Base-by-base conservation (phyloP, 2,888 invertebrate species). In the Stramonita haemastoma region DNA sequence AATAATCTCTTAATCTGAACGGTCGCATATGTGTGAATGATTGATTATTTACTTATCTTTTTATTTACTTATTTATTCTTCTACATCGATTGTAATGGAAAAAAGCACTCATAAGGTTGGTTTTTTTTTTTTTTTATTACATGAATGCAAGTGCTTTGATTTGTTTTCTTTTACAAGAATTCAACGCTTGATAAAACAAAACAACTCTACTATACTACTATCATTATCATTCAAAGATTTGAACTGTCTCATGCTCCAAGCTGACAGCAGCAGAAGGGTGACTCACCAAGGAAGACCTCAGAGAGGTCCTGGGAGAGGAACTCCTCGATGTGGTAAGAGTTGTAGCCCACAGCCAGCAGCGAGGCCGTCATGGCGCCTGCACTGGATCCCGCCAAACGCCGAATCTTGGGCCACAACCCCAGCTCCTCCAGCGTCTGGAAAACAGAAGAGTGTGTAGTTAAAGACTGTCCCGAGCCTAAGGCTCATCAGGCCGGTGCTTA, bases 351-450 rank as follows among this genome's bases (percentile, higher is more conserved):
- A 22, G 94, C 93, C 13, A 95, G 91, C 11, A 94, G 92, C 0
- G 94, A 91, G 0, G 94, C 94, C 0, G 94, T 93, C 94, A 95
- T 95, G 15, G 95, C 95, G 0, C 95, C 95, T 0, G 94, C 94
- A 90, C 94, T 94, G 36, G 95, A 91, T 0, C 95, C 95, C 6
- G 94, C 94, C 56, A 94, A 92, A 8, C 95, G 90, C 89, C 93
- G 93, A 26, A 94, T 90, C 56, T 94, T 92, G 13, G 88, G 81
- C 91, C 92, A 92, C 19, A 94, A 86, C 11, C 93, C 93, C 32
- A 94, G 89, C 66, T 95, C 93, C 89, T 95, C 94, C n/a, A 95
- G 87, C 13, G 93, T 92, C 94, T 95, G 89, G 0, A 90, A 79
- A 34, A 79, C 46, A n/a, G 60, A 60, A 60, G 22, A 22, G 34